A percentile compares a stretch with the other conserved stretches of the same genome.
phyloP scores from a whole-genome alignment of 1,140 invertebrate species.

The Drosophila chauvacae region DNA sequence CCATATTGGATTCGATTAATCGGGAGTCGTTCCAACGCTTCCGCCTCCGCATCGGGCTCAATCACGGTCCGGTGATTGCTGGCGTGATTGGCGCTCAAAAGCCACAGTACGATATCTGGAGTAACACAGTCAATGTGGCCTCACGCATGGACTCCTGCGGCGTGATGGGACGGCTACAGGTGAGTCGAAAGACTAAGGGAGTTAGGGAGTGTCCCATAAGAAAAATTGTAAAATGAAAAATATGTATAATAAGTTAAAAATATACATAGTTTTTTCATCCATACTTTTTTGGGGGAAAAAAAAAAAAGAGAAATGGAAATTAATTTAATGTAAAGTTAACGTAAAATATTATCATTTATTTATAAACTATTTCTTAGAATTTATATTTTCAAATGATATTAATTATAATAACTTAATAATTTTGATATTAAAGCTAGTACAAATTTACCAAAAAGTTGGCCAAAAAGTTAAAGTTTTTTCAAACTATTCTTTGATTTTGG shows the following conservation, averaged over 20 bases:
- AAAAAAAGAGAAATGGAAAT: too few relatives aligned
- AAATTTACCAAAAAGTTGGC: too few relatives aligned
- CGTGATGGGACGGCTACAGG: constrained; percentile 93
- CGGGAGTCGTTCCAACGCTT: constrained; percentile 98
- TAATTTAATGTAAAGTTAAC: too few relatives aligned
- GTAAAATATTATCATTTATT: too few relatives aligned
- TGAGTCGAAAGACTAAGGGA: constrained; percentile 70
- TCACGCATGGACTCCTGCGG: constrained; percentile 98
- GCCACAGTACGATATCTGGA: constrained; percentile 99
- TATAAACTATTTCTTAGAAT: too few relatives aligned
- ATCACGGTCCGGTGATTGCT: constrained; percentile 97
- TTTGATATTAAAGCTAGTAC: too few relatives aligned
- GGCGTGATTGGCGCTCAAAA: constrained; percentile 98
- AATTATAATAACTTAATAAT: too few relatives aligned
- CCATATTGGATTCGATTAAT: constrained; percentile 97
- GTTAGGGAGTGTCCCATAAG: not conserved
- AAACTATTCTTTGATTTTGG: too few relatives aligned
- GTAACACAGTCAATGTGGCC: constrained; percentile 98
- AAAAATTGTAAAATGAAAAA: not conserved
- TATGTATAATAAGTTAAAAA: not conserved
- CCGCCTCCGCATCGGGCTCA: constrained; percentile 95
- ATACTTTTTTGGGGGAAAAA: too few relatives aligned
- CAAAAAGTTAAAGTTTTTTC: too few relatives aligned
- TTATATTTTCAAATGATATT: too few relatives aligned
- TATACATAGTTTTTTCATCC: not conserved